Conservation (phyloP, 2,888 invertebrate genomes). For the Drosophila subsilvestris region DNA sequence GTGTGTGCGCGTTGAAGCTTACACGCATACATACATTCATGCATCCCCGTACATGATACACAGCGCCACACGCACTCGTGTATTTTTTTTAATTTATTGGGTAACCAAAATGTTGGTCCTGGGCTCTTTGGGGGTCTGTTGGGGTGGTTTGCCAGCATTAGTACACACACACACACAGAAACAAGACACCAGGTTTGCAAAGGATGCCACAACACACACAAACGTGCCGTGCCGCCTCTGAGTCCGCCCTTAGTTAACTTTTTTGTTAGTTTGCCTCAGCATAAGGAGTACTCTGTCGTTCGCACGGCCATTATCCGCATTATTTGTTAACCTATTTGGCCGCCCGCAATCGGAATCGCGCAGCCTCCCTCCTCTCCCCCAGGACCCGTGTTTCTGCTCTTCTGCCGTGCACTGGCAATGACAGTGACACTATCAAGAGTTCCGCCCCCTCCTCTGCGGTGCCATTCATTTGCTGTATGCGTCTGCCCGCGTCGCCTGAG, state of each 20-base stretch:
- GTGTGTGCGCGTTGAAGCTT: conserved; percentile 56
- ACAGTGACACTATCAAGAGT: conserved; percentile 74
- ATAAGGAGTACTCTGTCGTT: conserved; percentile 2
- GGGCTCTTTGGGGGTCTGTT: conserved; percentile 40
- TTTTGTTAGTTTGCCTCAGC: conserved; percentile 69
- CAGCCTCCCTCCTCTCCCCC: conserved; percentile 59
- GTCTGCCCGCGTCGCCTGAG: conserved; percentile 10
- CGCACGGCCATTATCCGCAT: conserved; percentile 35
- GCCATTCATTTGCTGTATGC: conserved; percentile 14
- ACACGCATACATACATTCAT: conserved; percentile 38
- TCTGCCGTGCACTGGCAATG: conserved; percentile 66
- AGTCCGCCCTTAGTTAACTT: conserved; percentile 72
- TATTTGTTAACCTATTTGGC: conserved; percentile 68
- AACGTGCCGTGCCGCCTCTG: conserved; percentile 23
- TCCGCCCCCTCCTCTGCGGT: neutral
- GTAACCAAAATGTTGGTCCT: conserved; percentile 43
- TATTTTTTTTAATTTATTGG: conserved; percentile 62
- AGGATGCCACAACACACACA: conserved; percentile 66
- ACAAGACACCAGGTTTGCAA: neutral
- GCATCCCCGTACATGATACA: conserved; percentile 14
- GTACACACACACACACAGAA: neutral
- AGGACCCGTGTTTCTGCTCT: conserved; percentile 14
- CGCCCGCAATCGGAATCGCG: conserved; percentile 41
- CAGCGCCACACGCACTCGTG: conserved; percentile 22
- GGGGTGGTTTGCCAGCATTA: conserved; percentile 56